phyloP scores from a whole-genome alignment of 2,797 vertebrate species.

The Anolis apletophallus region DNA sequence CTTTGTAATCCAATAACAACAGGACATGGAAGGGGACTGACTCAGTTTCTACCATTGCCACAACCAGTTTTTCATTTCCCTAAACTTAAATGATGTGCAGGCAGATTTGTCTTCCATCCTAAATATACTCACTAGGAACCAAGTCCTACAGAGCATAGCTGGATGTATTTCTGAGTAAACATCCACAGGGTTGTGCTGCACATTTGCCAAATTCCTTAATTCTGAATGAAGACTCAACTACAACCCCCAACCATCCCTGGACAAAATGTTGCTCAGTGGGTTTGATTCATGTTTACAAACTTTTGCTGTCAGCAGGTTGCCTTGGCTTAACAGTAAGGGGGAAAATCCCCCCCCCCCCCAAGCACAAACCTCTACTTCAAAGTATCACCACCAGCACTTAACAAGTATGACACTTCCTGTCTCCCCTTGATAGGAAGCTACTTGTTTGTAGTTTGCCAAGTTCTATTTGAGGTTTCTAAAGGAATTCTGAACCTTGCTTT shows the following conservation, averaged over 20 bases:
- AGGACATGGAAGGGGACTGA: not conserved
- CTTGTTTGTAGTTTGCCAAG: not conserved
- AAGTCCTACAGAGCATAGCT: not conserved
- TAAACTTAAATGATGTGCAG: not conserved
- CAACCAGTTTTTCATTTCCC: not conserved
- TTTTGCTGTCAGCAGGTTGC: constrained; percentile 1
- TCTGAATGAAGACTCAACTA: not conserved
- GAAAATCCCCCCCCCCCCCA: not conserved
- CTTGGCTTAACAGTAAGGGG: constrained; percentile 1
- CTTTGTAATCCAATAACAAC: not conserved
- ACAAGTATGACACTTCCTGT: constrained; percentile 1
- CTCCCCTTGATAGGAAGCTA: constrained; percentile 24
- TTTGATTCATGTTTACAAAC: not conserved
- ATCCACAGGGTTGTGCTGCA: not conserved
- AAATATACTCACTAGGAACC: not conserved
- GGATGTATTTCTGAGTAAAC: not conserved
- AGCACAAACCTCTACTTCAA: constrained; percentile 14
- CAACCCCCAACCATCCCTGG: not conserved
- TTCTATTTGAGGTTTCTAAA: not conserved
- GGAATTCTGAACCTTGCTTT: not conserved
- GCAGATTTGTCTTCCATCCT: not conserved
- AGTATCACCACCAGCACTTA: constrained; percentile 2
- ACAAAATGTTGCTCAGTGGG: not conserved
- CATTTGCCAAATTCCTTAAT: not conserved
- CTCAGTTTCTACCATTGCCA: not conserved